A percentile compares a stretch with the other conserved stretches of the same genome.
These are phyloP conservation scores for Trissonchulus latispiculum DNA, from an alignment of 2,888 invertebrate genomes.

Conservation along the genomic window DNA sequence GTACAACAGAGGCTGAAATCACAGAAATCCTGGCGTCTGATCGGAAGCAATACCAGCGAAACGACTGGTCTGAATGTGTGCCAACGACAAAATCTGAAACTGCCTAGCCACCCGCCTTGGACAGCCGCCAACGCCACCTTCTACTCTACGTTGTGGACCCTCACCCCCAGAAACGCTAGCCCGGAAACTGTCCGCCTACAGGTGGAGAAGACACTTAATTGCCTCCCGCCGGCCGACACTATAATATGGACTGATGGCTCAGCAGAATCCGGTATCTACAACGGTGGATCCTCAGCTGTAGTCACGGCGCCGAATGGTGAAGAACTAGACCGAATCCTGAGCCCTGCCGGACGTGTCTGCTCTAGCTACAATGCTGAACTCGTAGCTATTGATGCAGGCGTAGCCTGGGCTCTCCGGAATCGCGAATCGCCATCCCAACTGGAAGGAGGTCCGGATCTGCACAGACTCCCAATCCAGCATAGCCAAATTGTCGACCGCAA, in stretches of 20 bases:
- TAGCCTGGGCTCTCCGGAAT: not conserved
- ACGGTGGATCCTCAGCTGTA: not conserved
- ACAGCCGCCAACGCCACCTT: not conserved
- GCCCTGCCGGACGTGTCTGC: not conserved
- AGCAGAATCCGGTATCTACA: not conserved
- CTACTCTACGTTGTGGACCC: not conserved
- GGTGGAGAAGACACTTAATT: not conserved
- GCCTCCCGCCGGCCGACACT: not conserved
- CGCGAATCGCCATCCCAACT: no score
- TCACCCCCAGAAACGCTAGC: not conserved
- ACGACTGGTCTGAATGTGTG: not conserved
- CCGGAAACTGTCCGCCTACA: not conserved
- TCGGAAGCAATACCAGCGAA: not conserved
- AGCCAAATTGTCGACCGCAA: not conserved
- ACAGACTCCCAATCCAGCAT: not conserved
- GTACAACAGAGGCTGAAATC: not conserved
- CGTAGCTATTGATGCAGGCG: not conserved
- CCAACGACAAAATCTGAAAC: not conserved
- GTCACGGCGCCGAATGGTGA: not conserved
- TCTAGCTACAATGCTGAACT: not conserved
- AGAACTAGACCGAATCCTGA: not conserved
- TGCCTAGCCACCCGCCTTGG: not conserved
- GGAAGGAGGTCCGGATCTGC: not conserved
- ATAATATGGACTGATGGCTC: not conserved
- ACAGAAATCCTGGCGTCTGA: not conserved